Percentiles rank a stretch among this genome's conserved stretches.
Conservation (phyloP, 2,797 vertebrate genomes). For the Tiaroga cobitis region DNA sequence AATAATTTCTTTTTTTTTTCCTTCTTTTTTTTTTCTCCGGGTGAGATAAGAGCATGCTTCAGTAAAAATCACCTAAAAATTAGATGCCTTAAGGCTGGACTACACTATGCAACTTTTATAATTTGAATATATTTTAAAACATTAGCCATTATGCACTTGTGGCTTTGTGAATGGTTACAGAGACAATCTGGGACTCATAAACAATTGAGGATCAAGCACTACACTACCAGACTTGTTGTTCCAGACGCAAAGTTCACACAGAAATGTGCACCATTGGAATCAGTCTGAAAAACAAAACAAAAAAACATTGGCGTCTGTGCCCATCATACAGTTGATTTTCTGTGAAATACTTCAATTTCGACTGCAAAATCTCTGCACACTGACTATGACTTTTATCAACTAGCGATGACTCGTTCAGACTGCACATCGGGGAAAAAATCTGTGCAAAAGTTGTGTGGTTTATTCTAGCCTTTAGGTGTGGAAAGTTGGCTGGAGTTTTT, state of each 20-base stretch:
- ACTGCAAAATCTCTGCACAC: neutral
- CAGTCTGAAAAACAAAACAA: neutral
- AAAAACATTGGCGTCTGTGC: neutral
- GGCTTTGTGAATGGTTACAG: neutral
- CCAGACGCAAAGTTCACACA: neutral
- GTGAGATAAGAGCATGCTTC: too few species aligned
- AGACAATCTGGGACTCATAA: neutral
- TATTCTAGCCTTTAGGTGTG: constrained; percentile 5
- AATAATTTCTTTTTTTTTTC: too few species aligned
- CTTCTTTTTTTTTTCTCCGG: too few species aligned
- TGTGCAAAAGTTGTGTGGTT: neutral
- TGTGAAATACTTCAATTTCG: neutral
- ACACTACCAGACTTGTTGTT: neutral
- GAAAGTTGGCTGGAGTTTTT: constrained; percentile 30
- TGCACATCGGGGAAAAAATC: neutral
- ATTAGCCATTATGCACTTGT: neutral
- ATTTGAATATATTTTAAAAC: neutral
- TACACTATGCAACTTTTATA: neutral
- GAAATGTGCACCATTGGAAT: neutral
- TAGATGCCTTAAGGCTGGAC: too few species aligned
- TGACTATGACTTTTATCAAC: neutral
- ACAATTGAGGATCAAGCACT: neutral
- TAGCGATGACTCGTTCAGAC: neutral
- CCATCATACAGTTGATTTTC: neutral
- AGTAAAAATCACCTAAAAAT: too few species aligned